A percentile compares a stretch with the other conserved stretches of the same genome.
Conservation (phyloP, 2,113 vertebrate species). For the Alexandromys fortis region DNA sequence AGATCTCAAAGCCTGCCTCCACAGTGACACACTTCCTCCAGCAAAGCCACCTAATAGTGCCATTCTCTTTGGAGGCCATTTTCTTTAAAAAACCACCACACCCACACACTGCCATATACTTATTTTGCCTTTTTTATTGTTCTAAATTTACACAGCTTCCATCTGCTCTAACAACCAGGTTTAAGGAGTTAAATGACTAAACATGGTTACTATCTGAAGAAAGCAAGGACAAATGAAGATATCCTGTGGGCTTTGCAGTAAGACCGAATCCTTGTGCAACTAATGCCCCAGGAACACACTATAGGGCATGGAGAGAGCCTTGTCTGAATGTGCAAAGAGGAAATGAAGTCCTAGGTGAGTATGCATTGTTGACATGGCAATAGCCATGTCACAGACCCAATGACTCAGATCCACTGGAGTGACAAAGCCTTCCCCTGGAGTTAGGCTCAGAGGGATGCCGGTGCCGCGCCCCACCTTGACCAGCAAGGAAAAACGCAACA, state of each 20-base stretch:
- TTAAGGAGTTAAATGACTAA: not conserved
- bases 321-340: not conserved
- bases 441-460: not conserved
- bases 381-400: not conserved
- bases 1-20: not conserved
- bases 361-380: not conserved
- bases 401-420: not conserved
- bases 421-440: not conserved
- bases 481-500: too few species aligned
- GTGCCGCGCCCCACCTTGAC: too few species aligned
- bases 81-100: not conserved
- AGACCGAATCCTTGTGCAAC: not conserved
- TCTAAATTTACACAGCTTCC: not conserved
- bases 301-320: not conserved
- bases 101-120: not conserved
- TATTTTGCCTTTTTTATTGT: not conserved
- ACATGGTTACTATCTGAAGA: not conserved
- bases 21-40: not conserved
- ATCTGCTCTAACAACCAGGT: not conserved
- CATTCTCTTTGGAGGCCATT: not conserved
- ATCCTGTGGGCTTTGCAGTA: not conserved
- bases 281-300: not conserved
- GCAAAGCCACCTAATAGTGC: not conserved
- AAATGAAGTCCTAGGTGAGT: not conserved
- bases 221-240: not conserved